Evolutionary conservation across 2,113 vertebrate genomes (phyloP).

Genomic region (Butorides virescens): DNA sequence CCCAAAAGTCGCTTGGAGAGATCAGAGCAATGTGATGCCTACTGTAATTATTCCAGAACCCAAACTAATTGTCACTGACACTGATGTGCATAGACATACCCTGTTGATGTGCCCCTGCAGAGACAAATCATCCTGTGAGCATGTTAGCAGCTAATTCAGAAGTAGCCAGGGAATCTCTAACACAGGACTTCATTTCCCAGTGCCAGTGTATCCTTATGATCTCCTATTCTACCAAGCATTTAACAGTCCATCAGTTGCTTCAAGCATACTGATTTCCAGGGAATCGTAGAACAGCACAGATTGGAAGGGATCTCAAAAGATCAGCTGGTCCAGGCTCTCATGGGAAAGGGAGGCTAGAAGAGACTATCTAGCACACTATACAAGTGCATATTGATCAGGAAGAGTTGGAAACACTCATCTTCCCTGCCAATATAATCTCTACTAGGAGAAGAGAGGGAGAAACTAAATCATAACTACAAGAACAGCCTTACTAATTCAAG

Average conservation of each 20-base stretch:
- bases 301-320: neutral
- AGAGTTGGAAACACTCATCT: neutral
- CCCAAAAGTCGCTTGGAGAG: neutral
- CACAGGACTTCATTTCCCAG: neutral
- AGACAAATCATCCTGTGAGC: neutral
- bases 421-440: neutral
- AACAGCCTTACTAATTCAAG: neutral
- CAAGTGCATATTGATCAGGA: neutral
- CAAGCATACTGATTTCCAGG: neutral
- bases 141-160: neutral
- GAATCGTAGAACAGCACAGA: neutral
- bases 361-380: neutral
- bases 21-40: neutral
- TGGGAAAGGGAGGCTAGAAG: neutral
- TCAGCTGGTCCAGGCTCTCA: neutral
- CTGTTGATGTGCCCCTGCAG: neutral
- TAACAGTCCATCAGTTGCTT: neutral
- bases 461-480: neutral
- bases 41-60: neutral
- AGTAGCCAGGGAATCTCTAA: neutral
- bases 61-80: neutral
- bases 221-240: neutral
- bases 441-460: neutral
- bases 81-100: neutral
- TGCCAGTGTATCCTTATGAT: neutral